Percentiles rank a stretch among this genome's conserved stretches.
Conservation (phyloP, 1,140 invertebrate species). For the Sinella curviseta region DNA sequence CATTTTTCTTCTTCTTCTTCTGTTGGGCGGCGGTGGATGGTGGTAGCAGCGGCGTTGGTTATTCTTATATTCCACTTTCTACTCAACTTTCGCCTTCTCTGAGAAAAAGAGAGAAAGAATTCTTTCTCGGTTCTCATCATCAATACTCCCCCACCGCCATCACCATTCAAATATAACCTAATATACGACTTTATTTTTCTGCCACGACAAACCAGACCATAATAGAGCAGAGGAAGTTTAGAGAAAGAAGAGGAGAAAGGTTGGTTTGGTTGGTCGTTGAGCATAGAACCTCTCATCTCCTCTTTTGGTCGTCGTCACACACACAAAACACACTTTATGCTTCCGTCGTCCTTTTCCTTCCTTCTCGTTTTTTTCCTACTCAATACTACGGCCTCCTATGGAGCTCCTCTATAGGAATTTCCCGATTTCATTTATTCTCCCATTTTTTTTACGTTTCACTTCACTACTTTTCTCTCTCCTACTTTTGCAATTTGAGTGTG, state of each 20-base stretch:
- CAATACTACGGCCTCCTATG: not conserved
- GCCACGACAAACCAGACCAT: not conserved
- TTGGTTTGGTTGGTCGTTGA: too few relatives aligned
- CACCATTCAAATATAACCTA: not conserved
- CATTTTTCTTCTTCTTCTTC: not conserved
- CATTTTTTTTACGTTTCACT: not conserved
- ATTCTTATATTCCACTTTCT: not conserved
- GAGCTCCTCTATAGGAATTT: not conserved
- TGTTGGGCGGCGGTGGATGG: not conserved
- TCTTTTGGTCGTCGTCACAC: too few relatives aligned
- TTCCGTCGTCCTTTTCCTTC: too few relatives aligned
- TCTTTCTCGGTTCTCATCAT: conserved; percentile 1
- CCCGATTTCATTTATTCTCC: not conserved
- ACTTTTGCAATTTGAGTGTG: not conserved
- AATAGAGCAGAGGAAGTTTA: too few relatives aligned
- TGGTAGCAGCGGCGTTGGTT: not conserved
- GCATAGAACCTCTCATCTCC: too few relatives aligned
- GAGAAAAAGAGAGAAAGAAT: not conserved
- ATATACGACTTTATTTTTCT: not conserved
- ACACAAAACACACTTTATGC: too few relatives aligned
- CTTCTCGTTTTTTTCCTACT: not conserved
- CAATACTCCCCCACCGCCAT: conserved; percentile 1
- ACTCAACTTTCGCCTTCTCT: not conserved
- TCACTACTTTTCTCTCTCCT: not conserved
- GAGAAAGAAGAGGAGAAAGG: too few relatives aligned